Percentiles rank a stretch among this genome's conserved stretches.
These are phyloP conservation scores for Sitophilus oryzae DNA, from an alignment of 1,140 invertebrate genomes.

Conservation along the genomic window DNA sequence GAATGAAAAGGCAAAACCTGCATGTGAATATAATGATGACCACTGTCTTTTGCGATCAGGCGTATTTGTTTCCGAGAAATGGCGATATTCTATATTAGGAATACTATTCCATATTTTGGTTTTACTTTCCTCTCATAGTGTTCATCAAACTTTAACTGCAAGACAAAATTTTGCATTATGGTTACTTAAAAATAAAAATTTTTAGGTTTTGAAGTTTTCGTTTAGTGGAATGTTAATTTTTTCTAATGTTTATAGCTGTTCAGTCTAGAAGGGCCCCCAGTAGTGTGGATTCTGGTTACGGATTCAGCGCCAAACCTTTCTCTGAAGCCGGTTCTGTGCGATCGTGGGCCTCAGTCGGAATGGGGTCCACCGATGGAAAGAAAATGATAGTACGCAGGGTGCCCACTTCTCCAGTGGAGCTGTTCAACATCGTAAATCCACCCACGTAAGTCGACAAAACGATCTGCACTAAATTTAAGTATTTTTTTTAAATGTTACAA, in stretches of 20 bases:
- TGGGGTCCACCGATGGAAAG: slow-evolving; percentile 80
- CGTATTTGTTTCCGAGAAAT: no score
- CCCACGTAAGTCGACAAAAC: slow-evolving; percentile 77
- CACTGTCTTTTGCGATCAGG: no score
- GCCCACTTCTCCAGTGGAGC: slow-evolving; percentile 72
- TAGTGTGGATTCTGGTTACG: slow-evolving; percentile 32
- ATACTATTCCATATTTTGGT: no score
- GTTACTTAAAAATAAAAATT: background rate
- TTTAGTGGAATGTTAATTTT: background rate
- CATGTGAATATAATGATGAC: no score
- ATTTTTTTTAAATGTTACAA: no score
- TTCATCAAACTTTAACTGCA: no score
- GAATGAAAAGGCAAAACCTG: no score
- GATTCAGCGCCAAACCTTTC: slow-evolving; percentile 36
- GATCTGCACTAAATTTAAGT: no score
- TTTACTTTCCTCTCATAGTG: no score
- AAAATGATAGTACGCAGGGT: slow-evolving; percentile 75
- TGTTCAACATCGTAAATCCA: slow-evolving; percentile 74
- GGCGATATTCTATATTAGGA: no score
- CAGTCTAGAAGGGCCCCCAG: slow-evolving; percentile 23
- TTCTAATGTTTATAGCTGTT: slow-evolving; percentile 5
- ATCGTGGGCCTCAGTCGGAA: slow-evolving; percentile 73
- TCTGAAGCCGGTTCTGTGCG: slow-evolving; percentile 62
- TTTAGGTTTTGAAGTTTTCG: background rate
- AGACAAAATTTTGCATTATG: no score